Conservation (phyloP, 2,113 vertebrate species). For the Castor canadensis region DNA sequence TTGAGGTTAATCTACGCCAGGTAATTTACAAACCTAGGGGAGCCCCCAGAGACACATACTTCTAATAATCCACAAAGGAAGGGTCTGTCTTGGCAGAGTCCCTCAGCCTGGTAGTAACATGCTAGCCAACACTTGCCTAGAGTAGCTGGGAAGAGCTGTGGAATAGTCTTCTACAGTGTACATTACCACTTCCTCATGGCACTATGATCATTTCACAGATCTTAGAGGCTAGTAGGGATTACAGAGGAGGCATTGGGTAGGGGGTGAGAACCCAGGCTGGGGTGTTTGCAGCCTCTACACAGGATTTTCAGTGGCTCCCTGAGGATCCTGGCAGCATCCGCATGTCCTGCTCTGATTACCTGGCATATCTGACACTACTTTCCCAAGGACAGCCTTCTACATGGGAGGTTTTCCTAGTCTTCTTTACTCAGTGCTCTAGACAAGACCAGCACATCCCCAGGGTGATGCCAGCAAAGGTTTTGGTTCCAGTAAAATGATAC, state of each 20-base stretch:
- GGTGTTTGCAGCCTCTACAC: background rate
- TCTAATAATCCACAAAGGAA: background rate
- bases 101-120: background rate
- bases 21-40: background rate
- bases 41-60: background rate
- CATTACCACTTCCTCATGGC: background rate
- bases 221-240: conserved; percentile 5
- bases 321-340: background rate
- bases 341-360: background rate
- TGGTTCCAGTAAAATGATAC: background rate
- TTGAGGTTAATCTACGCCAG: background rate
- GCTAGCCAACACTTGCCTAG: background rate
- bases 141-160: background rate
- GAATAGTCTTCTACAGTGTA: background rate
- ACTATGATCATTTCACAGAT: background rate
- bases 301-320: background rate
- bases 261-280: background rate
- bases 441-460: background rate
- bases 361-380: background rate
- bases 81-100: rapidly evolving
- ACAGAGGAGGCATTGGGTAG: background rate
- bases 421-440: background rate
- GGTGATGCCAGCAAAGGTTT: background rate
- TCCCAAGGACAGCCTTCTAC: background rate
- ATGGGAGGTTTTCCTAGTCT: background rate